Base-by-base conservation (phyloP, 2,888 invertebrate genomes). In the Tanaodytes sp. region DNA sequence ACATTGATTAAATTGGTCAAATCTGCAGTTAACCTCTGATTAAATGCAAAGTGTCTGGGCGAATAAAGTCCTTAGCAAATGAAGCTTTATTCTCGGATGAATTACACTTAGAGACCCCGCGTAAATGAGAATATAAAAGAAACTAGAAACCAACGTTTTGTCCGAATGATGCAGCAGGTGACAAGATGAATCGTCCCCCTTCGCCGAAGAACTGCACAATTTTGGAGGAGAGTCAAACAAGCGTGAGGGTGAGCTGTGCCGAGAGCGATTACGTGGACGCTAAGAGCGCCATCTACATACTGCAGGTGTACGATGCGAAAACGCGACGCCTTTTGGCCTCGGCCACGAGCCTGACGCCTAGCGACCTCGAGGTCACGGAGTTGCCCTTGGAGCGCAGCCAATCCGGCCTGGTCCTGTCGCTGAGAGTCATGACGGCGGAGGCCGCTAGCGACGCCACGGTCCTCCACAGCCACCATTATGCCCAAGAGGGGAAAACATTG, bases 151-250 rank as follows among this genome's bases (percentile, higher is more conserved):
- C 65, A 57, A 59, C n/a, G 70, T 62, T 23, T 8, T 23, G 23
- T 71, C 66, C 71, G 62, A 49, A 66, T 66, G 65, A 65, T 71
- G 55, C 66, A 69, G 61, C 78, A 83, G 83, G 82, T 80, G 83
- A 83, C 70, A 81, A 79, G 72, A 78, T 79, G 76, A 74, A 76
- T 64, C 78, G 80, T 68, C 88, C 87, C 42, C 79, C 81, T 51
- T 86, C 88, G 42, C 88, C 87, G 72, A 87, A 87, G 84, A 87
- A 88, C 83, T 88, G 88, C 80, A 86, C 87, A 48, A 83, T 88
- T 71, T 77, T 79, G 63, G 84, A 85, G 72, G 87, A 87, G 75
- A 86, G 85, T 71, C 78, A 80, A 55, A 85, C 85, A 72, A 84
- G 84, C 71, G 82, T 88, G 71, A 82, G 83, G 76, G 85, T 88